A percentile compares a stretch with the other conserved stretches of the same genome.
phyloP scores from a whole-genome alignment of 2,888 invertebrate species.

The Doris montereyensis region DNA sequence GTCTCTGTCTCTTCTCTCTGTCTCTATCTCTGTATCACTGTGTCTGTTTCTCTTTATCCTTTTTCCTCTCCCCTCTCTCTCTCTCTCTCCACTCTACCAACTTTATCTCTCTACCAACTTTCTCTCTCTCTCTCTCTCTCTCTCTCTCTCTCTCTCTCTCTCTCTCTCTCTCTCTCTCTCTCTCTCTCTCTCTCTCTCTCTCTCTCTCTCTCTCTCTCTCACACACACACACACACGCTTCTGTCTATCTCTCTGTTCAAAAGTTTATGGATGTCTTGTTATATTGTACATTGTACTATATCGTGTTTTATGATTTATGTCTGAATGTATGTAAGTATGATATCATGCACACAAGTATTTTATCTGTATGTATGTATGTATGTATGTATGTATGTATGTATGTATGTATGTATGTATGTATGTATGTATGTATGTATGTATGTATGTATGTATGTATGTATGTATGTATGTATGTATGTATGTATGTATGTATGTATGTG shows the following conservation, averaged over 20 bases:
- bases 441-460: too few species aligned
- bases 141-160: constrained; percentile 22
- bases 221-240: constrained; percentile 9
- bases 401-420: too few species aligned
- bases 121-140: background rate
- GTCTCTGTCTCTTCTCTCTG: background rate
- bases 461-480: too few species aligned
- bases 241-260: background rate
- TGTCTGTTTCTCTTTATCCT: background rate
- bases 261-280: background rate
- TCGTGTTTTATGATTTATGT: too few species aligned
- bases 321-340: too few species aligned
- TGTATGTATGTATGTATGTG: too few species aligned
- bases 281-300: too few species aligned
- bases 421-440: too few species aligned
- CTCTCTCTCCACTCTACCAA: background rate
- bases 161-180: constrained; percentile 14
- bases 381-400: too few species aligned
- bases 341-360: too few species aligned
- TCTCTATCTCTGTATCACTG: background rate
- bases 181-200: background rate
- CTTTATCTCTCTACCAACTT: background rate
- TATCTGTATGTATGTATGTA: too few species aligned
- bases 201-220: background rate
- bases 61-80: background rate